A percentile compares a stretch with the other conserved stretches of the same genome.
Conservation (phyloP, 2,797 vertebrate species). For the Protosalanx chinensis region DNA sequence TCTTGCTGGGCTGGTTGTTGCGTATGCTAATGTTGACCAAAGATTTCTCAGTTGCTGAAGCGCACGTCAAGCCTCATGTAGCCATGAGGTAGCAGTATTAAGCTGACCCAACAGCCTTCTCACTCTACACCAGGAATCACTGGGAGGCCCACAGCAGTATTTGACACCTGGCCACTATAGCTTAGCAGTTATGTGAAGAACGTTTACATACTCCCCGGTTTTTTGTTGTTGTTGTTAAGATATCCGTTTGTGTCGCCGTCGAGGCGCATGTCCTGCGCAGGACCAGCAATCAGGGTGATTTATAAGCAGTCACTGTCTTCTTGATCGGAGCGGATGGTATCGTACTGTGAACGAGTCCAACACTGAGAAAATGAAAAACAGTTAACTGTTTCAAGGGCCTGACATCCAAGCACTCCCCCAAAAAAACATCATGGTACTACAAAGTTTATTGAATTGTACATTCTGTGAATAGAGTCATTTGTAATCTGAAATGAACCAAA, state of each 20-base stretch:
- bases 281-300: neutral
- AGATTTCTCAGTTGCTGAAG: conserved; percentile 56
- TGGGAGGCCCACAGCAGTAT: conserved; percentile 45
- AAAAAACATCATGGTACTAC: conserved; percentile 44
- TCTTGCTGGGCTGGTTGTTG: conserved; percentile 54
- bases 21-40: conserved; percentile 66
- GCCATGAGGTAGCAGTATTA: conserved; percentile 49
- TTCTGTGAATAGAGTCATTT: conserved; percentile 71
- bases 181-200: conserved; percentile 34
- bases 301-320: neutral
- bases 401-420: conserved; percentile 35
- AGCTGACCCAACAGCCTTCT: conserved; percentile 25
- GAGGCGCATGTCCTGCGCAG: too few relatives aligned
- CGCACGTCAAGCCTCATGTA: conserved; percentile 37
- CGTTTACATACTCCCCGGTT: conserved; percentile 33
- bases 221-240: conserved; percentile 45
- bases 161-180: conserved; percentile 34
- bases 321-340: neutral
- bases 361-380: conserved; percentile 59
- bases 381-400: conserved; percentile 39
- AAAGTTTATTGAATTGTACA: conserved; percentile 63
- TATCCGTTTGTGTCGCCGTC: conserved; percentile 14
- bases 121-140: conserved; percentile 29
- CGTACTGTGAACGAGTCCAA: conserved; percentile 69
- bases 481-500: conserved; percentile 66